These are phyloP conservation scores for Oxygymnocypris stewartii DNA, from an alignment of 2,113 vertebrate genomes.

Conservation along the genomic window DNA sequence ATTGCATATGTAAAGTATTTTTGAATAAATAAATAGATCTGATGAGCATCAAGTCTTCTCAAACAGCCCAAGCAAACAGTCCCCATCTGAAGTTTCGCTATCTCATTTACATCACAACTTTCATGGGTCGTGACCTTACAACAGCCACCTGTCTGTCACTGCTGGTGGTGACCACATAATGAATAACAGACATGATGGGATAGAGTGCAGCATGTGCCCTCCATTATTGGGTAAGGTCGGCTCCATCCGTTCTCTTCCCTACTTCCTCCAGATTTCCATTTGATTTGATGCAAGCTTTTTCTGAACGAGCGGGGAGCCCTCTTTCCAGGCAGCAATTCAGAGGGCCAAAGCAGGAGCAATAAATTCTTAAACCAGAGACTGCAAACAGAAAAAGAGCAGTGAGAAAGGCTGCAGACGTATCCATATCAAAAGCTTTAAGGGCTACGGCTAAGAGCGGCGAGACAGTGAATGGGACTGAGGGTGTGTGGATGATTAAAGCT, in stretches of 20 bases:
- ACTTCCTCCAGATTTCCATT: slow-evolving; percentile 67
- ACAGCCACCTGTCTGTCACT: slow-evolving; percentile 43
- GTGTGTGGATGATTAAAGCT: slow-evolving; percentile 70
- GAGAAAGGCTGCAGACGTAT: slow-evolving; percentile 62
- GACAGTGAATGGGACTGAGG: slow-evolving; percentile 63
- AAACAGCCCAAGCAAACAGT: background rate
- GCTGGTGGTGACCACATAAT: slow-evolving; percentile 31
- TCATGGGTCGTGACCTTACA: background rate
- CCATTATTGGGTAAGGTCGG: slow-evolving; percentile 57
- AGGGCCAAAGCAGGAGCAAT: slow-evolving; percentile 68
- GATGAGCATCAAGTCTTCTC: background rate
- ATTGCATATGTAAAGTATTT: background rate
- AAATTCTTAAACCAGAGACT: slow-evolving; percentile 68
- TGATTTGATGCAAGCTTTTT: slow-evolving; percentile 60
- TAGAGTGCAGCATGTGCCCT: slow-evolving; percentile 17
- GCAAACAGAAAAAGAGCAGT: slow-evolving; percentile 66
- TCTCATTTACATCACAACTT: background rate
- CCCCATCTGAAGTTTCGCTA: background rate
- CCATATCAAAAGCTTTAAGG: slow-evolving; percentile 70
- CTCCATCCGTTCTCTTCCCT: slow-evolving; percentile 62
- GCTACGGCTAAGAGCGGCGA: slow-evolving; percentile 53
- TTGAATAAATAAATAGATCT: background rate
- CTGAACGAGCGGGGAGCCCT: slow-evolving; percentile 20
- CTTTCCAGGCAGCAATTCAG: slow-evolving; percentile 66
- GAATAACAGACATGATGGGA: slow-evolving; percentile 19